Evolutionary conservation across 2,113 vertebrate genomes (phyloP).

Genomic region (Cyprinodon variegatus): DNA sequence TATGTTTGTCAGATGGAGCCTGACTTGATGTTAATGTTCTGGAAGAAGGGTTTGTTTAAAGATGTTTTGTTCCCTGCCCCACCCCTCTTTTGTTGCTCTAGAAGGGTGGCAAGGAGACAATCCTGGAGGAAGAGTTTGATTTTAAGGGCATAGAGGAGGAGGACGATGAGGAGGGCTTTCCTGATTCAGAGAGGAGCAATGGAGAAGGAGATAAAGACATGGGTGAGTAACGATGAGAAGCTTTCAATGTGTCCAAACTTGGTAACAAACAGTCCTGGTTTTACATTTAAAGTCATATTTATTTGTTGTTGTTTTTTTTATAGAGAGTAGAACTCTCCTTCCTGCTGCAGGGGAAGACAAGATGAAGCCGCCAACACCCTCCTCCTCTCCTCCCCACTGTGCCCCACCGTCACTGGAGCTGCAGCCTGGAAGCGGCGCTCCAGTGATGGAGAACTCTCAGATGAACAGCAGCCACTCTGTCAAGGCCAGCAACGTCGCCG

Average conservation of each 20-base stretch:
- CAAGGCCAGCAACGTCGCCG: conserved; percentile 68
- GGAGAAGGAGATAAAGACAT: conserved; percentile 72
- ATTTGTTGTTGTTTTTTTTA: not conserved
- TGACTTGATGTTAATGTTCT: not conserved
- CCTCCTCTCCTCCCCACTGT: conserved; percentile 60
- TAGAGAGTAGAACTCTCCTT: conserved; percentile 66
- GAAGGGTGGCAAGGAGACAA: conserved; percentile 87
- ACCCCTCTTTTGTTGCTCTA: conserved; percentile 31
- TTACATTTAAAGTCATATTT: not conserved
- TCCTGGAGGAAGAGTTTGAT: conserved; percentile 87
- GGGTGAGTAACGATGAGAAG: conserved; percentile 42
- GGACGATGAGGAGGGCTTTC: conserved; percentile 77
- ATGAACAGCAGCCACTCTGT: conserved; percentile 70
- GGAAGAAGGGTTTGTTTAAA: not conserved
- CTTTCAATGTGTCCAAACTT: not conserved
- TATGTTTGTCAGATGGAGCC: not conserved
- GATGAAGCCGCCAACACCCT: conserved; percentile 66
- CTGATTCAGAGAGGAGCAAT: conserved; percentile 48
- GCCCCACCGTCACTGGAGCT: conserved; percentile 62
- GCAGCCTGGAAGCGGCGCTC: conserved; percentile 56
- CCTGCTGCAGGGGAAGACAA: conserved; percentile 64
- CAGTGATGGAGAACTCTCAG: conserved; percentile 70
- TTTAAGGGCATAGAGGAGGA: conserved; percentile 89
- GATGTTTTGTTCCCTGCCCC: not conserved
- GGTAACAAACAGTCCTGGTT: not conserved